Conservation (phyloP, 2,113 vertebrate species). For the Nerophis lumbriciformis region DNA sequence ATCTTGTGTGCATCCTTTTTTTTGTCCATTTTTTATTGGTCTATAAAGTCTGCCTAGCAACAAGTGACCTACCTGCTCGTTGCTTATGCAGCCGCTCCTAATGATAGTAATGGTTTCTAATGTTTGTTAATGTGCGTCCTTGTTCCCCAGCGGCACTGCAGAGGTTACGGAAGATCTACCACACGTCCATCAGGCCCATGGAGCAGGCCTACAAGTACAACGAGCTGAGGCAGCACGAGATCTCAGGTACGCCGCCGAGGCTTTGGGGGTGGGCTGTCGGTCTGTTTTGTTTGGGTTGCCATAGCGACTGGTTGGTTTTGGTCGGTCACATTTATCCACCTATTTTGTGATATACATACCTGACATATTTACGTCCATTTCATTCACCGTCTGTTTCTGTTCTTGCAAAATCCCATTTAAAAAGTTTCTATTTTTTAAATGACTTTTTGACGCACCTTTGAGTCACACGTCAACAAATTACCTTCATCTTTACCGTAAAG, state of each 20-base stretch:
- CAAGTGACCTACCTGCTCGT: no score
- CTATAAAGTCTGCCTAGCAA: no score
- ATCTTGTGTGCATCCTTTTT: no score
- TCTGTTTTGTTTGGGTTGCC: conserved; percentile 39
- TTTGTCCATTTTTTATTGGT: no score
- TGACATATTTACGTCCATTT: neutral
- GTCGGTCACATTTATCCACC: conserved; percentile 7
- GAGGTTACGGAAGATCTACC: conserved; percentile 90
- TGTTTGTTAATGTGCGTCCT: neutral
- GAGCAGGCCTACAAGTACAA: conserved; percentile 98
- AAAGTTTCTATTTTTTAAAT: conserved; percentile 1
- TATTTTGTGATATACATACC: no score
- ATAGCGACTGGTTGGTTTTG: conserved; percentile 31
- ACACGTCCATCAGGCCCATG: conserved; percentile 90
- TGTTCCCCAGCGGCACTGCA: conserved; percentile 76
- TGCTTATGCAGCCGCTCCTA: no score
- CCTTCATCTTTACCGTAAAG: no score
- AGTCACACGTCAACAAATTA: conserved; percentile 21
- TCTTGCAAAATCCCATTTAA: neutral
- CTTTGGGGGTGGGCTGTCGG: conserved; percentile 3
- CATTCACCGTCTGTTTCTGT: neutral
- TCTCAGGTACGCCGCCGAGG: conserved; percentile 79
- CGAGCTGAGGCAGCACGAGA: conserved; percentile 93
- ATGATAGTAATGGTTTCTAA: no score
- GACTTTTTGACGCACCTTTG: neutral